phyloP scores from a whole-genome alignment of 2,797 vertebrate genomes.

The Calcarius lapponicus region DNA sequence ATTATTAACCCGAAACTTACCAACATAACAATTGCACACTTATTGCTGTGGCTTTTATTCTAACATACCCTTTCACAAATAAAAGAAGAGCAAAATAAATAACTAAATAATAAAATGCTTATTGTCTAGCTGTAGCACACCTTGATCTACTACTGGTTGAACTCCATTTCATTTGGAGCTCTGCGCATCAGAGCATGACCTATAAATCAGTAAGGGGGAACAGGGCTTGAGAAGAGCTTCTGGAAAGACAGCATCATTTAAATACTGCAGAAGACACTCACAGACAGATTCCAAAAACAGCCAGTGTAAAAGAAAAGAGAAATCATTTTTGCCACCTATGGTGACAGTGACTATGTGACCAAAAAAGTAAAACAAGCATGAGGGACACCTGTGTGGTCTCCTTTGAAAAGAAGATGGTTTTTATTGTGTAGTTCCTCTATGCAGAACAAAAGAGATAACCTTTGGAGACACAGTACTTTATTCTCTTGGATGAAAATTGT shows the following conservation, averaged over 20 bases:
- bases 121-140: neutral
- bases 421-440: neutral
- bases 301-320: neutral
- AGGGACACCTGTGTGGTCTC: neutral
- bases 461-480: neutral
- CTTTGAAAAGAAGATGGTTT: neutral
- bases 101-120: neutral
- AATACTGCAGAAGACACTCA: constrained; percentile 5
- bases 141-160: neutral
- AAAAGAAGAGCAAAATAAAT: neutral
- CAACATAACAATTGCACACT: neutral
- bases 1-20: neutral
- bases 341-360: neutral
- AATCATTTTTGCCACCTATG: neutral
- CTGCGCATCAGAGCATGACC: neutral
- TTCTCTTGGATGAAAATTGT: neutral
- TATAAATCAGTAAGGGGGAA: neutral
- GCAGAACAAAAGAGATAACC: neutral
- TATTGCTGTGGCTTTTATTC: neutral
- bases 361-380: neutral
- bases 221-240: neutral
- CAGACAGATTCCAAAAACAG: neutral
- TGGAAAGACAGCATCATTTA: neutral
- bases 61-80: neutral
- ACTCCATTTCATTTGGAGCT: neutral